These are phyloP conservation scores for Hypomecis atomaria DNA, from an alignment of 2,888 invertebrate genomes.

Conservation along the genomic window DNA sequence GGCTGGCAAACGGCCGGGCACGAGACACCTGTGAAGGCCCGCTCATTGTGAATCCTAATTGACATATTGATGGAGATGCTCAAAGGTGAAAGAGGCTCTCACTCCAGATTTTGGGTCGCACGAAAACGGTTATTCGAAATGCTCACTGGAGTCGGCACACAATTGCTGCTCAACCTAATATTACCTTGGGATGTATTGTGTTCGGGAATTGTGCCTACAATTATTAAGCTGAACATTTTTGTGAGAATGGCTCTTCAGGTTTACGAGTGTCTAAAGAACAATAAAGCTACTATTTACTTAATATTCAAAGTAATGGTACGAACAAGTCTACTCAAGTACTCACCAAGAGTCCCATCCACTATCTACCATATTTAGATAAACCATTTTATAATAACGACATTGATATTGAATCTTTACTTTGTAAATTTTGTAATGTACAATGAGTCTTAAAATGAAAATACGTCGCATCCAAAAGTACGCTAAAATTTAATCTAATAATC, in stretches of 20 bases:
- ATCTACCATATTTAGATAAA: too few relatives aligned
- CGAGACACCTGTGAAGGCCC: slow-evolving; percentile 72
- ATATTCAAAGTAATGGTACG: neutral
- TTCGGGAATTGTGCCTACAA: slow-evolving; percentile 28
- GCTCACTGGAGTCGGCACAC: slow-evolving; percentile 35
- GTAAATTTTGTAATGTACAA: too few relatives aligned
- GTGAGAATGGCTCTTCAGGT: slow-evolving; percentile 10
- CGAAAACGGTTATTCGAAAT: slow-evolving; percentile 39
- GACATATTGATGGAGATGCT: slow-evolving; percentile 71
- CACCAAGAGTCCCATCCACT: too few relatives aligned
- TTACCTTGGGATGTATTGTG: slow-evolving; percentile 28
- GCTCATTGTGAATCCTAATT: slow-evolving; percentile 69
- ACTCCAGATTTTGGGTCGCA: slow-evolving; percentile 42
- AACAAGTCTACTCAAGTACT: neutral
- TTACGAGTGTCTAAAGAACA: slow-evolving; percentile 12
- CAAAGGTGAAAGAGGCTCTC: slow-evolving; percentile 48
- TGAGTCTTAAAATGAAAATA: neutral
- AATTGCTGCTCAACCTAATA: slow-evolving; percentile 35
- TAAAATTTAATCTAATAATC: slow-evolving; percentile 4
- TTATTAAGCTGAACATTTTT: slow-evolving; percentile 26
- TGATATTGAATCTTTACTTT: neutral
- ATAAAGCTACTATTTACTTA: slow-evolving; percentile 6
- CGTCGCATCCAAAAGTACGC: too few relatives aligned
- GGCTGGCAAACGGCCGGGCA: slow-evolving; percentile 76
- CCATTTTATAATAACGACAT: neutral